phyloP scores from a whole-genome alignment of 2,888 invertebrate genomes.

The Hyles lineata region DNA sequence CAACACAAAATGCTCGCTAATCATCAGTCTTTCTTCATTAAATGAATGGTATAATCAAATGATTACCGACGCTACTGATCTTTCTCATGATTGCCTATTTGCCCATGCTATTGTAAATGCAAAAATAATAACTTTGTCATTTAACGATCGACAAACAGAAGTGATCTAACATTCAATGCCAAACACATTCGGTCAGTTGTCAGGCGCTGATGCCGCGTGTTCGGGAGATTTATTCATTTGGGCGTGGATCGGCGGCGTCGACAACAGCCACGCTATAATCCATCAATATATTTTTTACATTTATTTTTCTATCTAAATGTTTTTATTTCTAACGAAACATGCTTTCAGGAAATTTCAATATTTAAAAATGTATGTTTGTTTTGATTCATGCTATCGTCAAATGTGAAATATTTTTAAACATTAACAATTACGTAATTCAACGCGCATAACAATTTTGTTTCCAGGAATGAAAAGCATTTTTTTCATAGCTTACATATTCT shows the following conservation, averaged over 20 bases:
- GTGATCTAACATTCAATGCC: conserved; percentile 63
- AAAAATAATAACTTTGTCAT: conserved; percentile 8
- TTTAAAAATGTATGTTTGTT: too few relatives aligned
- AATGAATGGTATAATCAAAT: not conserved
- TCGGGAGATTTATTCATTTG: conserved; percentile 64
- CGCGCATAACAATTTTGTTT: too few relatives aligned
- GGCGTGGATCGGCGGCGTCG: conserved; percentile 47
- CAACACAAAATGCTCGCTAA: too few relatives aligned
- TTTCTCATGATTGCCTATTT: not conserved
- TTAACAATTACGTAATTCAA: too few relatives aligned
- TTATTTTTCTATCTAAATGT: conserved; percentile 13
- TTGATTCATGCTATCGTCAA: too few relatives aligned
- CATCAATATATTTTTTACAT: conserved; percentile 48
- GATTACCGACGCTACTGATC: not conserved
- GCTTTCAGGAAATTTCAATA: not conserved
- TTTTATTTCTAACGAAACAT: not conserved
- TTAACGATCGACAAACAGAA: conserved; percentile 12
- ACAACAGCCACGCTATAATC: conserved; percentile 45
- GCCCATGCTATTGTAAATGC: not conserved
- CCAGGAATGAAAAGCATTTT: too few relatives aligned
- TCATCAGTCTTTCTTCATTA: too few relatives aligned
- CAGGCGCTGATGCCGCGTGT: conserved; percentile 57
- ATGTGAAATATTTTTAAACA: too few relatives aligned
- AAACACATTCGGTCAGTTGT: conserved; percentile 61
- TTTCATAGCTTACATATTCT: too few relatives aligned